These are phyloP conservation scores for Hydroisotoma schaefferi DNA, from an alignment of 2,888 invertebrate genomes.

Conservation along the genomic window DNA sequence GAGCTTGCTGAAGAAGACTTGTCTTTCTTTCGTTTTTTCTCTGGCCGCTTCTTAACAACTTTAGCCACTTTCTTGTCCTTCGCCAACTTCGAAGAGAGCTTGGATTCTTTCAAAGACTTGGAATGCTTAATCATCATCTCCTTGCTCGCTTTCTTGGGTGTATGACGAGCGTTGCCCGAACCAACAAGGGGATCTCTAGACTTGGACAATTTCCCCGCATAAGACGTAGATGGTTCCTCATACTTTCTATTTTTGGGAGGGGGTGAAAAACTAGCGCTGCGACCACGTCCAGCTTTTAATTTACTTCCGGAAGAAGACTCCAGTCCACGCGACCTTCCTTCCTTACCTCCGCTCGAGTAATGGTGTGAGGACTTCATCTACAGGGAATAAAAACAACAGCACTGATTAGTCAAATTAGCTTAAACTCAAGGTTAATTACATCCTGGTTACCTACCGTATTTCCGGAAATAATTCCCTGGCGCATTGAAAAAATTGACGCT, in stretches of 20 bases:
- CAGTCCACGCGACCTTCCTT: neutral
- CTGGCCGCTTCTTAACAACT: constrained; percentile 20
- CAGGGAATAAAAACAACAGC: no score
- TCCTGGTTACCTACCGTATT: no score
- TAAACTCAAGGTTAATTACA: no score
- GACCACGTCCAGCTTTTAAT: neutral
- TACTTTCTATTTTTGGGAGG: neutral
- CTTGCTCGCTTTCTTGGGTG: constrained; percentile 14
- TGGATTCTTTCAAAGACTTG: constrained; percentile 5
- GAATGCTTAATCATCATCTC: constrained; percentile 16
- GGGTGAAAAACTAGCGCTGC: neutral
- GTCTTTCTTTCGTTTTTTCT: constrained; percentile 22
- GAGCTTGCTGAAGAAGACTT: constrained; percentile 42
- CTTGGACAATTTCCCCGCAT: neutral
- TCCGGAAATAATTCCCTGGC: no score
- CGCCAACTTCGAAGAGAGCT: constrained; percentile 9
- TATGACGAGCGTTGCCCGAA: neutral
- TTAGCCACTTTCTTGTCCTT: constrained; percentile 12
- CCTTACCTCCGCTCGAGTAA: constrained; percentile 2
- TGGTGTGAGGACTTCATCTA: neutral
- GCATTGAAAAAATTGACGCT: no score
- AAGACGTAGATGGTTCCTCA: neutral
- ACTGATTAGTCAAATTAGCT: no score
- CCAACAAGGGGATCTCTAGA: neutral
- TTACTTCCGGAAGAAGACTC: no score